These are phyloP conservation scores for Mayetiola destructor DNA, from an alignment of 2,888 invertebrate species.

Conservation along the genomic window DNA sequence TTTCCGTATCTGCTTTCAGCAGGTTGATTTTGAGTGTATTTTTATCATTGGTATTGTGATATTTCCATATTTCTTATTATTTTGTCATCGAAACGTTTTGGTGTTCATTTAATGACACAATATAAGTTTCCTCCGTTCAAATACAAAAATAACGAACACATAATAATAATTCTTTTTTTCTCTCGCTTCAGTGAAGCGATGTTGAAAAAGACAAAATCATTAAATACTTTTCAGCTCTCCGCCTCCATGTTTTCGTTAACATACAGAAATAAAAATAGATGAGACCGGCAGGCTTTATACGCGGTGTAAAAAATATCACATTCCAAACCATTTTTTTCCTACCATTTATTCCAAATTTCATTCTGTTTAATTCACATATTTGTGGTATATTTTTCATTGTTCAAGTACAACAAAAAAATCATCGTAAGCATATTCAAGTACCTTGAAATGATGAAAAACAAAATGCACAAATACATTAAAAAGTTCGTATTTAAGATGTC, in stretches of 20 bases:
- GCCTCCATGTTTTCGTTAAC: slow-evolving; percentile 6
- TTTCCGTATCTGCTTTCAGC: not conserved
- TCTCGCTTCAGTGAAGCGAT: too few relatives aligned
- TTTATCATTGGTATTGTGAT: not conserved
- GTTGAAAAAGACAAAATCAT: too few relatives aligned
- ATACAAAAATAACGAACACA: too few relatives aligned
- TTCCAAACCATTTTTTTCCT: not conserved
- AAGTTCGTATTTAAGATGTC: too few relatives aligned
- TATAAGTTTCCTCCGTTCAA: too few relatives aligned
- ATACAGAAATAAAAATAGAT: too few relatives aligned
- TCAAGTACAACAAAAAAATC: not conserved
- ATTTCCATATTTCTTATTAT: not conserved
- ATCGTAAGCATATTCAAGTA: slow-evolving; percentile 2
- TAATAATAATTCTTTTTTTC: too few relatives aligned
- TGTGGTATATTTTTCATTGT: slow-evolving; percentile 4
- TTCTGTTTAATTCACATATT: not conserved
- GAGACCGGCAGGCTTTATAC: too few relatives aligned
- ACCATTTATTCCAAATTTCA: not conserved
- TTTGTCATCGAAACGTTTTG: not conserved
- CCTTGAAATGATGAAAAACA: not conserved
- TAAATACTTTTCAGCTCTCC: not conserved
- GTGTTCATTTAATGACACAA: not conserved
- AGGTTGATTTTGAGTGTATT: not conserved
- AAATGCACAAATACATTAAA: not conserved
- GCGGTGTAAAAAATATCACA: slow-evolving; percentile 4